These are phyloP conservation scores for Philaethria dido DNA, from an alignment of 2,888 invertebrate genomes.

Conservation along the genomic window DNA sequence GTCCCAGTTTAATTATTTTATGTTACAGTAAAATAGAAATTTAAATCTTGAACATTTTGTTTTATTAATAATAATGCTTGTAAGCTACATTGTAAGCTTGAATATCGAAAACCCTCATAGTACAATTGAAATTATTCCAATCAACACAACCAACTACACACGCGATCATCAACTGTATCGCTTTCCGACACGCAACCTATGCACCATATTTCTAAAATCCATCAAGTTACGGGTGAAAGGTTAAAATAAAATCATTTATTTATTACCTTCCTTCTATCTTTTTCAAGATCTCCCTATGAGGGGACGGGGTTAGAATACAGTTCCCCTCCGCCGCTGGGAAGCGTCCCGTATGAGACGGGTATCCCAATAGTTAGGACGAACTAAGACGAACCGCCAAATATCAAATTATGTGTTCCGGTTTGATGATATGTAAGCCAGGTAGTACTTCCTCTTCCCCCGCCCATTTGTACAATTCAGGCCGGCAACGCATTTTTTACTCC, in stretches of 20 bases:
- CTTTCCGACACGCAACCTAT: conserved; percentile 12
- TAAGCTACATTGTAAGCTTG: background rate
- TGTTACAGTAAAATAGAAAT: conserved; percentile 22
- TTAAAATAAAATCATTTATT: background rate
- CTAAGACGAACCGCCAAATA: no score
- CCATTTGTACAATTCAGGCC: no score
- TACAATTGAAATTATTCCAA: conserved; percentile 10
- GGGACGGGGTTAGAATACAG: no score
- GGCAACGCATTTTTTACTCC: no score
- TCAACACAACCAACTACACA: conserved; percentile 12
- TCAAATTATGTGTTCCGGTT: no score
- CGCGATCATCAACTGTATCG: conserved; percentile 19
- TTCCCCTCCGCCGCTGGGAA: no score
- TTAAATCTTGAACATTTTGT: background rate
- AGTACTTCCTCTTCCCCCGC: no score
- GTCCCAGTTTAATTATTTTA: conserved; percentile 43
- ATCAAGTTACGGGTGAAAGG: background rate
- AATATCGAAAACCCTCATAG: background rate
- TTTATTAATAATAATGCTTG: background rate
- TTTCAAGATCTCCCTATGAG: no score
- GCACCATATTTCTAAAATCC: conserved; percentile 2
- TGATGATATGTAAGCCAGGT: no score
- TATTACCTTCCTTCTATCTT: no score
- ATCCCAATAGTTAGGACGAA: no score
- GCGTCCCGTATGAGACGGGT: no score